Base-by-base conservation (phyloP, 2,888 invertebrate species). In the Trachelus troglodyta region DNA sequence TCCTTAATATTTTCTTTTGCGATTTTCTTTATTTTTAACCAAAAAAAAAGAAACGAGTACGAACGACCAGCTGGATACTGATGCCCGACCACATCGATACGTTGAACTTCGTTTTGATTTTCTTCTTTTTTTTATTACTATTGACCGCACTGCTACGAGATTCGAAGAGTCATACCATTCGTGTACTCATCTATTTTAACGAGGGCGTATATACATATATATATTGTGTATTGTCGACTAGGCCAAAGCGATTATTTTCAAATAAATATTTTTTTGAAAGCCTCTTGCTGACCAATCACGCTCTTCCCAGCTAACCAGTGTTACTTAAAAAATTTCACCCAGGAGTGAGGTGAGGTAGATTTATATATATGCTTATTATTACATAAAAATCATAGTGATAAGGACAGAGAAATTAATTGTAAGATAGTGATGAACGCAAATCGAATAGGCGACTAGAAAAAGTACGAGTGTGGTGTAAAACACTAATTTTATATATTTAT, bases 401-500 rank as follows among this genome's bases (percentile, higher is more conserved):
- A 56, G 56, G 56, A 23, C 0, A 23, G 56, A 56, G 56, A 23
- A 56, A 23, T 15, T 56, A 11, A 56, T 23, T 56, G 23, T 56
- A 56, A 56, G 56, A 56, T 56, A 23, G 23, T 9, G 56, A 56
- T 23, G 2, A 56, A 56, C 23, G 9, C 23, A 23, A 56, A 23
- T 56, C 23, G 9, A 23, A 23, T 56, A 56, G 56, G 23, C 56
- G 56, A 56, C 56, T 56, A 56, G 23, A 56, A 56, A 56, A 80
- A 85, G 83, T 83, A 81, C 81, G 78, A 83, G 80, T 87, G 81
- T 86, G 86, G 88, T 90, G 89, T 90, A 90, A 91, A 91, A 91
- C 91, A 90, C 91, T 90, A 90, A 91, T 90, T 89, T 89, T 85
- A 89, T 90, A 90, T 91, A 91, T 91, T 91, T 89, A 89, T 91